These are phyloP conservation scores for Amaurobius ferox DNA, from an alignment of 2,888 invertebrate species.

Conservation along the genomic window DNA sequence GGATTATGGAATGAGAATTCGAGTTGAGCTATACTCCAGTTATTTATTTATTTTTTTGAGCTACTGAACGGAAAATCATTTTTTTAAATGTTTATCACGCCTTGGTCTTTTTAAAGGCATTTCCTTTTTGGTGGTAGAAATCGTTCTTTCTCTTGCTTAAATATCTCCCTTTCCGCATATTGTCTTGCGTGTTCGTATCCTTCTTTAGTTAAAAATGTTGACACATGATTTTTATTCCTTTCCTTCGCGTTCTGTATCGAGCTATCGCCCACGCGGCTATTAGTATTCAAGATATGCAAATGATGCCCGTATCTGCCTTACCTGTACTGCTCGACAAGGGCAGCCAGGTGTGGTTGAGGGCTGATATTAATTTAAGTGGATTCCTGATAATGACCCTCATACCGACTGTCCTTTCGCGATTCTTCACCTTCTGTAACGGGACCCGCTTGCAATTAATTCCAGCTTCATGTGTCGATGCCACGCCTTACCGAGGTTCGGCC, in stretches of 20 bases:
- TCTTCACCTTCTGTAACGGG: neutral
- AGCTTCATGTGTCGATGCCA: neutral
- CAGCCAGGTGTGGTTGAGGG: neutral
- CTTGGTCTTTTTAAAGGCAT: no score
- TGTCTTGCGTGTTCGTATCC: no score
- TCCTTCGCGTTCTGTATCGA: neutral
- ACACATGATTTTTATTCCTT: neutral
- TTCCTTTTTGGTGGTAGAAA: no score
- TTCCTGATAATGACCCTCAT: constrained; percentile 1
- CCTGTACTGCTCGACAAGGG: neutral
- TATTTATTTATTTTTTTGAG: no score
- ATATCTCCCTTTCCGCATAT: no score
- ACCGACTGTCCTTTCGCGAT: neutral
- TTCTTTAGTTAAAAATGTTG: no score
- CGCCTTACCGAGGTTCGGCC: neutral
- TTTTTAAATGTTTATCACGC: no score
- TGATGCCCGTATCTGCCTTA: neutral
- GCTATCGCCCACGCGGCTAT: no score
- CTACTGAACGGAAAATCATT: no score
- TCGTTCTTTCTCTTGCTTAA: no score
- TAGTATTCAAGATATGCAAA: neutral
- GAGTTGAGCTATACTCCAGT: no score
- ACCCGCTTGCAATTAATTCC: constrained; percentile 46
- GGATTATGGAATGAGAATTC: no score
- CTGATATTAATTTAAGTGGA: neutral